These are phyloP conservation scores for Spatulosminthurus flaviceps DNA, from an alignment of 2,888 invertebrate genomes.

Conservation along the genomic window DNA sequence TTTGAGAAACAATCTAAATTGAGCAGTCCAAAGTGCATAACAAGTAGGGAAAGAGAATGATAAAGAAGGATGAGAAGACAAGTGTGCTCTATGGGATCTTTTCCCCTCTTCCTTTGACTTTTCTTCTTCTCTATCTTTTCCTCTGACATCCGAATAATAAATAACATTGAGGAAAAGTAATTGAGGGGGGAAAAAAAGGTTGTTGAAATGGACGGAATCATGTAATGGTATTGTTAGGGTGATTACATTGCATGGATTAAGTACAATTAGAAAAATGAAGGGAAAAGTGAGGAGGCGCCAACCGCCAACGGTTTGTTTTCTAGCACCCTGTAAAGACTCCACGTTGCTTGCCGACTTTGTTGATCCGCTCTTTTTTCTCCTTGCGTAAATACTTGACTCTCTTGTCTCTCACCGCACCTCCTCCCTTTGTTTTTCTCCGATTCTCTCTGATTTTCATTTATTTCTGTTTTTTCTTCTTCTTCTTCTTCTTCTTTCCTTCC, in stretches of 20 bases:
- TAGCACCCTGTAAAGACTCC: slow-evolving; percentile 49
- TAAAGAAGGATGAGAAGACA: not conserved
- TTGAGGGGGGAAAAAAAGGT: not conserved
- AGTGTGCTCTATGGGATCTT: not conserved
- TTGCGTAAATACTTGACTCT: slow-evolving; percentile 44
- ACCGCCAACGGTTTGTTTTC: slow-evolving; percentile 49
- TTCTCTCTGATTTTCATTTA: slow-evolving; percentile 48
- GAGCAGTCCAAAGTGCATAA: not conserved
- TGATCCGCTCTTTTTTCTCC: slow-evolving; percentile 28
- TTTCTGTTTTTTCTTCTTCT: slow-evolving; percentile 43
- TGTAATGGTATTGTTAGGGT: slow-evolving; percentile 23
- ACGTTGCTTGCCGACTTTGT: slow-evolving; percentile 47
- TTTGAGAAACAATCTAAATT: slow-evolving; percentile 2
- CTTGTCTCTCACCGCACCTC: slow-evolving; percentile 49
- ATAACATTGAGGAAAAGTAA: not conserved
- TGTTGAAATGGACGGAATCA: slow-evolving; percentile 16
- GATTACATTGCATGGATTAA: slow-evolving; percentile 35
- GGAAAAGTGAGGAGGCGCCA: slow-evolving; percentile 36
- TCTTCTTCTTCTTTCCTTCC: slow-evolving; percentile 26
- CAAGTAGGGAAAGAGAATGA: not conserved
- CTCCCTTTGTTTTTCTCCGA: slow-evolving; percentile 40
- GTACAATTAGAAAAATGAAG: slow-evolving; percentile 35
- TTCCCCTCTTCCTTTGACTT: not conserved
- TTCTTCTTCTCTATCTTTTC: too few species aligned
- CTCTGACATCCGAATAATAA: slow-evolving; percentile 10